Conservation (phyloP, 2,888 invertebrate genomes). For the Chirona hameri region DNA sequence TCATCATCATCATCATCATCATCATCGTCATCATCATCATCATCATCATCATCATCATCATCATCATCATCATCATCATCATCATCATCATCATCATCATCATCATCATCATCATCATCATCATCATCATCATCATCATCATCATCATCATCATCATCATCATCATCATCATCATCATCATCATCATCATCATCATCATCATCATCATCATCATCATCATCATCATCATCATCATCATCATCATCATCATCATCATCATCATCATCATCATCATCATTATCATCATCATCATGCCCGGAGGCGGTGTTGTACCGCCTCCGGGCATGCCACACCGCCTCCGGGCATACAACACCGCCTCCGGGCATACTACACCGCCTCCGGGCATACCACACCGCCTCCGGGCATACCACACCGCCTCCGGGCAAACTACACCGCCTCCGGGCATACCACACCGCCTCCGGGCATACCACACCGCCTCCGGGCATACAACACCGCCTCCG, state of each 20-base stretch:
- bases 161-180: neutral
- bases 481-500: no score
- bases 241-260: neutral
- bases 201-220: neutral
- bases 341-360: no score
- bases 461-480: no score
- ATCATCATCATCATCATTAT: neutral
- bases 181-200: neutral
- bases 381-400: no score
- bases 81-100: constrained; percentile 25
- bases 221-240: neutral
- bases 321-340: no score
- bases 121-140: neutral
- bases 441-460: no score
- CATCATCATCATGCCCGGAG: neutral
- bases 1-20: neutral
- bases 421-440: no score
- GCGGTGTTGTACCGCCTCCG: no score
- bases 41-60: neutral
- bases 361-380: no score
- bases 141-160: neutral
- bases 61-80: neutral
- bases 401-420: no score
- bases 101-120: constrained; percentile 2
- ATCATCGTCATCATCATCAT: constrained; percentile 6